Evolutionary conservation across 2,113 vertebrate species (phyloP).

Genomic region (Catharus minimus): DNA sequence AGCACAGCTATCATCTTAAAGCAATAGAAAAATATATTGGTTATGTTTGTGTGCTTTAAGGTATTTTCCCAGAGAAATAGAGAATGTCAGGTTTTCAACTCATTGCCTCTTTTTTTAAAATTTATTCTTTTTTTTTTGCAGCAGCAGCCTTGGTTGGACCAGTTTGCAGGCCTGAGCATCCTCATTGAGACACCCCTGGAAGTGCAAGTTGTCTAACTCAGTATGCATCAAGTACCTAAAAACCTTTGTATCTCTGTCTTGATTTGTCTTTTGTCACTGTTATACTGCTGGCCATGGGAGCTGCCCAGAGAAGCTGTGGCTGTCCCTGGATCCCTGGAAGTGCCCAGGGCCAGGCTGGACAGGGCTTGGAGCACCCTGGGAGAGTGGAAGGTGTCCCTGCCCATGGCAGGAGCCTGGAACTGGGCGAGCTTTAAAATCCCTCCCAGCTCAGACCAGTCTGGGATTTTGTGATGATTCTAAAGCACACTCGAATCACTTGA

Average conservation of each 20-base stretch:
- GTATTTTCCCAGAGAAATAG: background rate
- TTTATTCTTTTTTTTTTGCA: no score
- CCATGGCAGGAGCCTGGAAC: background rate
- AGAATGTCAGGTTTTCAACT: background rate
- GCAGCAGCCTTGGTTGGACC: background rate
- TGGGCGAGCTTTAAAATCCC: background rate
- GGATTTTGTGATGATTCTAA: background rate
- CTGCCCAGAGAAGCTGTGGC: background rate
- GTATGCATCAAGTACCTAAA: background rate
- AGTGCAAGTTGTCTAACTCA: background rate
- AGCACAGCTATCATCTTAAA: background rate
- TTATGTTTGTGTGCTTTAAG: background rate
- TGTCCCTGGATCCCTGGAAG: background rate
- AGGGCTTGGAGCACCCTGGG: background rate
- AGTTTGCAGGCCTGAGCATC: background rate
- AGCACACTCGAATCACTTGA: background rate
- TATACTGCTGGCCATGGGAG: background rate
- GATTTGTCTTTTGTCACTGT: background rate
- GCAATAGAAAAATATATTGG: rapidly evolving
- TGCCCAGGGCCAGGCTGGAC: background rate
- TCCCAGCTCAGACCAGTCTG: background rate
- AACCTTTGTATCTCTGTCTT: background rate
- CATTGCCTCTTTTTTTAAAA: background rate
- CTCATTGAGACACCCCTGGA: rapidly evolving
- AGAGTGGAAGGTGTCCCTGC: background rate